Base-by-base conservation (phyloP, 1,140 invertebrate species). In the Listronotus oregonensis region DNA sequence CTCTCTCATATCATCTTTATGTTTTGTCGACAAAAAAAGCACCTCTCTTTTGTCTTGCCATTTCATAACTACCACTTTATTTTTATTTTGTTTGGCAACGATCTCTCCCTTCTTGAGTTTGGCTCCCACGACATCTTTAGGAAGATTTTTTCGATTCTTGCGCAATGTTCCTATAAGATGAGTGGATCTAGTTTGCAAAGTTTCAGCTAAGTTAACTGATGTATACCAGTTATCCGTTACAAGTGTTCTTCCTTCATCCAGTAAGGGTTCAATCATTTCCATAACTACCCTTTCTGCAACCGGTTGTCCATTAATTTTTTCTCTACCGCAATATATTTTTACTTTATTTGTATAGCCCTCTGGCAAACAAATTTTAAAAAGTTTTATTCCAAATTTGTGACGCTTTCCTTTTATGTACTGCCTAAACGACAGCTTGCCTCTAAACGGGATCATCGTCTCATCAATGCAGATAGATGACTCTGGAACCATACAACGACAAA, bases 331-430 rank as follows among this genome's bases (percentile, higher is more conserved):
- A 58, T 80, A 81, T n/a, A 80, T 54, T 15, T 73, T 70, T 12
- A 75, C 56, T 39, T 73, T 58, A 59, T 73, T 77, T 14, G 78
- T 80, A 52, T 80, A 81, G 0, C 75, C 76, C 14, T 71, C 61
- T 21, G 60, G 55, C 40, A 68, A 70, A 64, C 78, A 80, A 44
- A 64, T 81, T 81, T 67, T 74, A n/a, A n/a, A 80, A 44, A 80
- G 44, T 71, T 80, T 80, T 0, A 81, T 74, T 14, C 77, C 78
- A 70, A 76, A n/a, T n/a, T n/a, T n/a, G n/a, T n/a, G n/a, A n/a
- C n/a, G n/a, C n/a, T n/a, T n/a, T n/a, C n/a, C n/a, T 80, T 72
- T 78, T 80, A 59, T 78, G 75, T 81, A 80, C 56, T 80, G 78
- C 8, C 68, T 61, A 55, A 78, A 80, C 67, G 60, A 56, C n/a